Evolutionary conservation across 2,888 invertebrate genomes (phyloP), one percentile per base, ranked within the genome.

Genomic region (Homarus gammarus): DNA sequence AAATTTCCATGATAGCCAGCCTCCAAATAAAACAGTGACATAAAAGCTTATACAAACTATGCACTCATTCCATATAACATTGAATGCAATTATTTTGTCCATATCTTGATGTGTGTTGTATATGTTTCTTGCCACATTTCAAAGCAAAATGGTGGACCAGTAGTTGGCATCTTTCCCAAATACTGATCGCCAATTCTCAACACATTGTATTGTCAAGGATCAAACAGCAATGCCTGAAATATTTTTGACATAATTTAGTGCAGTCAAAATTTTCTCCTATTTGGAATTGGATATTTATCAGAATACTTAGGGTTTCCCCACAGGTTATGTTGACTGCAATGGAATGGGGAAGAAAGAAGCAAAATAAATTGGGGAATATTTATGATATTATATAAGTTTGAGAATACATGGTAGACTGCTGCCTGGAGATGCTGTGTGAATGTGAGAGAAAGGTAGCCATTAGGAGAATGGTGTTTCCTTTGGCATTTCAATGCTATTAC

Each of bases 41-140:
- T 64, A 3, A 64, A 27, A 27, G 64, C 64, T 64, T 64, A 27
- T 64, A 5, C 10, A n/a, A 27, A 64, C 22, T 64, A 10, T 64
- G 64, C 64, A 64, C 27, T 64, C 64, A 31, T 64, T 64, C 64
- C 27, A 27, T 64, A 22, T 8, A 64, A 64, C 64, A 64, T 64
- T 3, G 6, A 64, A 5, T 64, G 10, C 56, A 56, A 0, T 27
- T 8, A 64, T 27, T 64, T 27, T 27, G 27, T 64, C 22, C 22
- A 18, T 56, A 56, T 56, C 15, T 56, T 56, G 18, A 56, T 18
- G 22, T 12, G 56, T 22, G 56, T 56, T 56, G 56, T 56, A 56
- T 56, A 56, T 56, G 56, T 56, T 56, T 56, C 56, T 56, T 56
- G 18, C 56, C 56, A 56, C 22, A 56, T 56, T 56, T 56, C 56